Conservation (phyloP, 2,113 vertebrate species). For the Chlamydotis undulata region DNA sequence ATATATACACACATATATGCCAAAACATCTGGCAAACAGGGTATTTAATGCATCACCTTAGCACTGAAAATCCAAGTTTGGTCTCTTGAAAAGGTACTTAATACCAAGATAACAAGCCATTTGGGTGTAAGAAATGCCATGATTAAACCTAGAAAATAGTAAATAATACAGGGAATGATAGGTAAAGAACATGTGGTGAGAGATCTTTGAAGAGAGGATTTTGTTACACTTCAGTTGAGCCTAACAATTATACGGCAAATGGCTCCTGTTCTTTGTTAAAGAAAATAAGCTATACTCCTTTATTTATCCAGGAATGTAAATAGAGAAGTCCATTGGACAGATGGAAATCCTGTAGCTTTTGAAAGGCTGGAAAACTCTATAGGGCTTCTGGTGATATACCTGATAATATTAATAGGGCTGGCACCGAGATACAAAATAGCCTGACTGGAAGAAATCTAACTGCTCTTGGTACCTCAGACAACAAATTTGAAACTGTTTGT, state of each 20-base stretch:
- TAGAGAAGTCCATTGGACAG: constrained; percentile 72
- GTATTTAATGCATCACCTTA: not conserved
- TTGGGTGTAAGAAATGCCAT: constrained; percentile 60
- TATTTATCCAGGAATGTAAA: constrained; percentile 73
- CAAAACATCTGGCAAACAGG: not conserved
- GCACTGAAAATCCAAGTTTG: not conserved
- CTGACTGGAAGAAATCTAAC: constrained; percentile 68
- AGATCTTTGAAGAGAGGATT: constrained; percentile 64
- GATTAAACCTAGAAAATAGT: constrained; percentile 49
- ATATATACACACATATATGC: not conserved
- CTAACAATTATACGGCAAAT: constrained; percentile 68
- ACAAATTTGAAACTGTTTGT: constrained; percentile 32
- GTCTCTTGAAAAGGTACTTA: not conserved
- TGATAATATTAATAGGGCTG: constrained; percentile 61
- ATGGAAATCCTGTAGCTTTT: constrained; percentile 73
- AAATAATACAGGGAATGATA: constrained; percentile 62
- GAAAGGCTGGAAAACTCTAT: constrained; percentile 58
- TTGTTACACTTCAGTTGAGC: constrained; percentile 65
- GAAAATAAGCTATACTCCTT: constrained; percentile 61
- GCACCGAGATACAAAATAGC: constrained; percentile 13
- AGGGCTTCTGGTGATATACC: constrained; percentile 65
- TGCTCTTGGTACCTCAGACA: constrained; percentile 5
- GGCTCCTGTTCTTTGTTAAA: constrained; percentile 71
- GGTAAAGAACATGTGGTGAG: constrained; percentile 59
- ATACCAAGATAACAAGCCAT: constrained; percentile 54